Evolutionary conservation across 2,797 vertebrate genomes (phyloP), one percentile per base, ranked within the genome.

Genomic region (Malurus splendens): DNA sequence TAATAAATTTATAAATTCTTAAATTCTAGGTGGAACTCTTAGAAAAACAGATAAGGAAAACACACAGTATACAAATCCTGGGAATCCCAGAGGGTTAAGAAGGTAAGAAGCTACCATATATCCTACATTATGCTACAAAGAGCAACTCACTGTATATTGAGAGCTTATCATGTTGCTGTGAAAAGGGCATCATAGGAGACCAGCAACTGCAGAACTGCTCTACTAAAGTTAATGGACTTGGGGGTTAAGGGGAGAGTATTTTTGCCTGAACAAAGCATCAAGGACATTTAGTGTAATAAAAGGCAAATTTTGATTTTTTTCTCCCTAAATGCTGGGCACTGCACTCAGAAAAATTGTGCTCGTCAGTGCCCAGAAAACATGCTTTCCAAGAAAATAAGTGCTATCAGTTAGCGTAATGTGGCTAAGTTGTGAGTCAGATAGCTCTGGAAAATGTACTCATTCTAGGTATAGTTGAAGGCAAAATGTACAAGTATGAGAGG

Each of bases 161-260:
- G 73, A 80, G 84, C 76, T 93, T 94, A 94, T 94, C 89, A 70
- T 78, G 90, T 92, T 93, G 72, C 65, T 92, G 60, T 86, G 74
- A 82, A 92, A 94, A 93, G 91, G 93, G 91, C 91, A 92, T 76
- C 72, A 73, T 92, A 79, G 87, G 48, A 91, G 65, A 94, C 65
- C 36, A 92, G 85, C 64, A 87, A 87, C 77, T 79, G 87, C 87
- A 93, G 67, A 88, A 80, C 60, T 77, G 50, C 71, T 93, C 82
- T 93, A 82, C 83, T 90, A 36, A 93, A 93, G 82, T 94, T 91
- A 96, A 95, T 94, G 87, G 89, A 94, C 87, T 89, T 91, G 61
- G 23, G 71, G 76, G 93, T 91, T 93, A 93, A 96, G 60, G 71
- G 64, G 45, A 89, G 59, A 72, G 62, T 72, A 70, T 73, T 94